Percentiles rank a stretch among this genome's conserved stretches.
These are phyloP conservation scores for Drosophila kuntzei DNA, from an alignment of 2,888 invertebrate species.

Conservation along the genomic window DNA sequence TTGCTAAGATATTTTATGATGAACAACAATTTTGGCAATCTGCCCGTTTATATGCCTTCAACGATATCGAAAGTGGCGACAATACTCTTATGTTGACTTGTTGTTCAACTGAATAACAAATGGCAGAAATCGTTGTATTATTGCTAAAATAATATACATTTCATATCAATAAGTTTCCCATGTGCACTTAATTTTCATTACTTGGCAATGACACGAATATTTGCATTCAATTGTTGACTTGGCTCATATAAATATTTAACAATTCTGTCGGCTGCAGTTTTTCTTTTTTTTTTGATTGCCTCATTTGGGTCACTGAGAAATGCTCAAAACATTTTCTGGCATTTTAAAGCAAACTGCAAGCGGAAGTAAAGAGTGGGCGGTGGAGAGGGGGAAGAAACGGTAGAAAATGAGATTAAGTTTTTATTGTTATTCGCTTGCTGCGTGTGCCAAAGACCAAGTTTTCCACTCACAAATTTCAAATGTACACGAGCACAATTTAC, in stretches of 20 bases:
- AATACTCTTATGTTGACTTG: conserved; percentile 30
- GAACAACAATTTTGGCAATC: conserved; percentile 29
- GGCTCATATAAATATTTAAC: conserved; percentile 30
- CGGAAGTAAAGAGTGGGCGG: conserved; percentile 15
- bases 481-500: conserved; percentile 28
- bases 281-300: conserved; percentile 3
- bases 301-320: conserved; percentile 42
- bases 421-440: conserved; percentile 39
- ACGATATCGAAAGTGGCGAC: conserved; percentile 30
- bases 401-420: conserved; percentile 44
- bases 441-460: conserved; percentile 29
- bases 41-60: conserved; percentile 34
- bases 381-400: background rate
- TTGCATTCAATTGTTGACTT: conserved; percentile 38
- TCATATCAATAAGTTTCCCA: conserved; percentile 17
- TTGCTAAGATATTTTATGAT: conserved; percentile 19
- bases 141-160: conserved; percentile 31
- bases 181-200: conserved; percentile 19
- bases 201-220: conserved; percentile 44
- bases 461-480: conserved; percentile 1
- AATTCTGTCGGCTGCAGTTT: conserved; percentile 24
- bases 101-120: conserved; percentile 31
- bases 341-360: conserved; percentile 25
- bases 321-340: conserved; percentile 14
- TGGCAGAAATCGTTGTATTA: conserved; percentile 27